These are phyloP conservation scores for Pseudococcus longispinus DNA, from an alignment of 2,888 invertebrate genomes.

Conservation along the genomic window DNA sequence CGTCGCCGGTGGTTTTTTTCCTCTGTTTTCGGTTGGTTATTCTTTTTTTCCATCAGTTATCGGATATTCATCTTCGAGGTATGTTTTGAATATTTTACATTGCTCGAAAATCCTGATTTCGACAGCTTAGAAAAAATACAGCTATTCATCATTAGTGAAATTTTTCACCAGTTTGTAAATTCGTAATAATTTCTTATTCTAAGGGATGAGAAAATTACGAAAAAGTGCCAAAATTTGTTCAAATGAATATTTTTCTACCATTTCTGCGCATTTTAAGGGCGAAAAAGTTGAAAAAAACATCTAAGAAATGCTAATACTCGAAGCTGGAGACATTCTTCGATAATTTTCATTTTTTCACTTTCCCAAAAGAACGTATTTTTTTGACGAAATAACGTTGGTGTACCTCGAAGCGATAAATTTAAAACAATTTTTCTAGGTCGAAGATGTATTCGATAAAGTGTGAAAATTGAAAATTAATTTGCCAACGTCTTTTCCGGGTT, in stretches of 20 bases:
- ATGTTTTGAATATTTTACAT: background rate
- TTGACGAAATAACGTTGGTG: background rate
- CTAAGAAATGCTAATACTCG: background rate
- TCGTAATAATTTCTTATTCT: background rate
- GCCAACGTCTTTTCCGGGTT: background rate
- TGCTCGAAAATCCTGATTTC: background rate
- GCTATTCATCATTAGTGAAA: background rate
- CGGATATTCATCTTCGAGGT: background rate
- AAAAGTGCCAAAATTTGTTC: background rate
- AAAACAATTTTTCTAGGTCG: background rate
- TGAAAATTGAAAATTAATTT: background rate
- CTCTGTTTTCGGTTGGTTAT: background rate
- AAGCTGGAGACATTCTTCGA: background rate
- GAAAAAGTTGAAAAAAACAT: background rate
- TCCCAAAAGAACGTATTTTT: background rate
- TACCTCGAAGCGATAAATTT: background rate
- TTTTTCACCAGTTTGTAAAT: background rate
- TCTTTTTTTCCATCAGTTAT: background rate
- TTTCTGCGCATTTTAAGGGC: too few relatives aligned
- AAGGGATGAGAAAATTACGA: background rate
- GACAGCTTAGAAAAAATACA: background rate
- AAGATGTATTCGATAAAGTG: background rate
- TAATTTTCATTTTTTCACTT: background rate
- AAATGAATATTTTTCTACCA: background rate
- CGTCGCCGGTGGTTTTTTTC: slow-evolving; percentile 12